These are phyloP conservation scores for Lucinisca nassula DNA, from an alignment of 2,888 invertebrate species.

Conservation along the genomic window DNA sequence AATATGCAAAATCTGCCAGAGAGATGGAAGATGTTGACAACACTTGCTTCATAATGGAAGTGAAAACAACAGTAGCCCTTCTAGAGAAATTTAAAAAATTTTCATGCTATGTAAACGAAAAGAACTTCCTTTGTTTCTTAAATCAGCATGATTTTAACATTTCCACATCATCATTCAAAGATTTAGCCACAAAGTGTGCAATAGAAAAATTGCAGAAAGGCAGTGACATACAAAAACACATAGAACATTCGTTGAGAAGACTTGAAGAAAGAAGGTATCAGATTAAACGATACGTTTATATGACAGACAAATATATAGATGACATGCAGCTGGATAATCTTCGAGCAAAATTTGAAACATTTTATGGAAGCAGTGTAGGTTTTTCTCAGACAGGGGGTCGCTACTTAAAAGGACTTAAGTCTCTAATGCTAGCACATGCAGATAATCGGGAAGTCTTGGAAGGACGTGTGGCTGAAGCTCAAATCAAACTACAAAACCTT, in stretches of 20 bases:
- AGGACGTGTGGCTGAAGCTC: not conserved
- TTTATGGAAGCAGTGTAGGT: not conserved
- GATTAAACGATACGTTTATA: conserved; percentile 32
- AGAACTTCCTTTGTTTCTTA: conserved; percentile 26
- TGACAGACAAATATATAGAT: not conserved
- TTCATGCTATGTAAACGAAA: not conserved
- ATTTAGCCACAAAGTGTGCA: conserved; percentile 13
- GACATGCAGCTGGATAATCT: not conserved
- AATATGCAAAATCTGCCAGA: conserved; percentile 24
- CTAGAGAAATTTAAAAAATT: conserved; percentile 47
- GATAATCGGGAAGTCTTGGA: not conserved
- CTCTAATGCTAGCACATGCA: not conserved
- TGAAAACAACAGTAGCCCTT: conserved; percentile 34
- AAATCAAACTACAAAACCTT: not conserved
- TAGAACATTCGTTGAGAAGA: conserved; percentile 29
- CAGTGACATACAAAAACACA: conserved; percentile 16
- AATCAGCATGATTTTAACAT: conserved; percentile 14
- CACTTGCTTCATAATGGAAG: conserved; percentile 52
- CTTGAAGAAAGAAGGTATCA: conserved; percentile 54
- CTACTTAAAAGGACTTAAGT: not conserved
- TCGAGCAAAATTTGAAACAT: not conserved
- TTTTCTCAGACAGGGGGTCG: not conserved
- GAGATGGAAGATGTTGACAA: conserved; percentile 33
- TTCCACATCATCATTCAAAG: not conserved
- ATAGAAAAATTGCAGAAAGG: conserved; percentile 12